Evolutionary conservation across 2,888 invertebrate species (phyloP).

Genomic region (Nomada lathburiana): DNA sequence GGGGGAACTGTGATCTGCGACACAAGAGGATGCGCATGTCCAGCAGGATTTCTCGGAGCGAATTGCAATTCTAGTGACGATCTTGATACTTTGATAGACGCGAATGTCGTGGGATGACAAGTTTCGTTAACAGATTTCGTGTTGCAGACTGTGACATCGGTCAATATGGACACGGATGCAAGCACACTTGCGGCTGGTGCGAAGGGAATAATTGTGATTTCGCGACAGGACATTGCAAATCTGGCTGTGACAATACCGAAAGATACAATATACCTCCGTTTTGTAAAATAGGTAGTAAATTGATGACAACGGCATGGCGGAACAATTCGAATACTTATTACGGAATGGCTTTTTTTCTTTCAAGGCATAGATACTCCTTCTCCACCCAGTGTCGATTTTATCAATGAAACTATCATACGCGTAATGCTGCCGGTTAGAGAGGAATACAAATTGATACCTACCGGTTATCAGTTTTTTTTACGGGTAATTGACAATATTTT

Average conservation of each 20-base stretch:
- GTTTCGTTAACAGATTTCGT: not conserved
- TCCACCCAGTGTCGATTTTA: constrained; percentile 34
- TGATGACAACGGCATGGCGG: not conserved
- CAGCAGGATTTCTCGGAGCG: constrained; percentile 55
- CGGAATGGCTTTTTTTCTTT: not conserved
- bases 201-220: constrained; percentile 35
- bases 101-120: not conserved
- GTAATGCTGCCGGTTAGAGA: constrained; percentile 35
- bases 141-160: constrained; percentile 28
- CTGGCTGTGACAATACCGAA: constrained; percentile 53
- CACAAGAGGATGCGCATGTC: constrained; percentile 67
- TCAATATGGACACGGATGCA: constrained; percentile 74
- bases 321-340: not conserved
- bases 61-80: constrained; percentile 60
- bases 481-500: constrained; percentile 42
- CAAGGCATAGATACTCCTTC: constrained; percentile 44
- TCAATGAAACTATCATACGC: constrained; percentile 52
- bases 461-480: constrained; percentile 47
- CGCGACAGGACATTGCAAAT: constrained; percentile 61
- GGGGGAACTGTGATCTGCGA: constrained; percentile 58
- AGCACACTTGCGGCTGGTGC: constrained; percentile 71
- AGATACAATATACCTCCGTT: constrained; percentile 59
- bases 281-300: constrained; percentile 67
- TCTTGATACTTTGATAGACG: not conserved
- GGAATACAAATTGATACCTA: constrained; percentile 48